A percentile compares a stretch with the other conserved stretches of the same genome.
phyloP scores from a whole-genome alignment of 2,888 invertebrate species.

The Heliconius cydno region DNA sequence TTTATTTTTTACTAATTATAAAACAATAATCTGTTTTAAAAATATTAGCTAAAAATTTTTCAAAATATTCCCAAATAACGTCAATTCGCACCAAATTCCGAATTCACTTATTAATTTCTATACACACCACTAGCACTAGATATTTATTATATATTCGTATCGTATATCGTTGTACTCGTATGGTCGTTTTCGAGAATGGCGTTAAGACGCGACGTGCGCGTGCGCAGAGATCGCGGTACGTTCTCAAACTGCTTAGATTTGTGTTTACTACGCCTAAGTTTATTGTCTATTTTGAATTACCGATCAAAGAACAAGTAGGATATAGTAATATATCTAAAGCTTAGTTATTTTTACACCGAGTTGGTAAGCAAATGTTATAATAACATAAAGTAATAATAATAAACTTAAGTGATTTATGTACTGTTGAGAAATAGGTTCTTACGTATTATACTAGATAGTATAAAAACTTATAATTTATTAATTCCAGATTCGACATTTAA shows the following conservation, averaged over 20 bases:
- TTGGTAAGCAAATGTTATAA: not conserved
- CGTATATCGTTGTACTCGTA: constrained; percentile 46
- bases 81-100: constrained; percentile 28
- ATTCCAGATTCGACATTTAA: not conserved
- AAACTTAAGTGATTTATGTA: constrained; percentile 6
- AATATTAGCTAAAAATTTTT: not conserved
- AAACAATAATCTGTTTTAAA: not conserved
- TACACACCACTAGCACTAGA: constrained; percentile 44
- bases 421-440: not conserved
- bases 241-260: constrained; percentile 71
- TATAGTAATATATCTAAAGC: constrained; percentile 11
- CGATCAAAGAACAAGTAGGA: constrained; percentile 30
- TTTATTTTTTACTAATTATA: not conserved
- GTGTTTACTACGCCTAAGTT: constrained; percentile 45
- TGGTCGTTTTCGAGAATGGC: constrained; percentile 44
- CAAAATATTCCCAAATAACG: not conserved
- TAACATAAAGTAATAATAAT: constrained; percentile 16
- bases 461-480: not conserved
- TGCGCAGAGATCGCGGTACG: constrained; percentile 74
- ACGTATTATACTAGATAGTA: not conserved
- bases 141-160: constrained; percentile 48
- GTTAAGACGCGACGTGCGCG: constrained; percentile 61
- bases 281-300: constrained; percentile 49
- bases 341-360: constrained; percentile 2
- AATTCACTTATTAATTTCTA: constrained; percentile 10